phyloP scores from a whole-genome alignment of 2,888 invertebrate genomes.

The Merodon equestris region DNA sequence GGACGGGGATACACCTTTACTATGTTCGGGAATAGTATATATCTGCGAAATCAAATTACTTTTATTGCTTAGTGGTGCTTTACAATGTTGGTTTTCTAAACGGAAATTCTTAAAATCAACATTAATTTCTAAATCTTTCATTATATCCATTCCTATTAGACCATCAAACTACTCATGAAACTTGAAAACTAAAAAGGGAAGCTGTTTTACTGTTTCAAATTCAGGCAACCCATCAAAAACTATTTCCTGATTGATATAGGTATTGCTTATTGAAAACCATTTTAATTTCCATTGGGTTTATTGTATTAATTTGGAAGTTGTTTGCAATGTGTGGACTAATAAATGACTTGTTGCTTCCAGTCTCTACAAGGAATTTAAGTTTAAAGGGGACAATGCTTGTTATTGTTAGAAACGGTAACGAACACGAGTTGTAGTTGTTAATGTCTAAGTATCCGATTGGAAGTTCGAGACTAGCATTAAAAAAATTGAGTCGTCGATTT shows the following conservation, averaged over 20 bases:
- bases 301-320: not conserved
- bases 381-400: not conserved
- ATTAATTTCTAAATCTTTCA: constrained; percentile 10
- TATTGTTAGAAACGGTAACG: not conserved
- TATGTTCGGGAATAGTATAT: not conserved
- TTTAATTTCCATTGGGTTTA: not conserved
- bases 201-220: constrained; percentile 9
- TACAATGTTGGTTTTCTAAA: not conserved
- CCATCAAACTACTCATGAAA: constrained; percentile 44
- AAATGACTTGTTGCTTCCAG: not conserved
- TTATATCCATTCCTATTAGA: constrained; percentile 4
- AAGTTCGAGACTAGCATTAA: not conserved
- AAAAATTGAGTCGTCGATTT: constrained; percentile 13
- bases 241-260: not conserved
- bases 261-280: constrained; percentile 12
- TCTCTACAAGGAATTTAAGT: not conserved
- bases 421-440: not conserved
- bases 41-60: not conserved
- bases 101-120: not conserved
- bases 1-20: constrained; percentile 3
- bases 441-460: not conserved
- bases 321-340: not conserved
- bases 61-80: constrained; percentile 29
- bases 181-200: constrained; percentile 30
- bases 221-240: constrained; percentile 9